Conservation (phyloP, 2,113 vertebrate genomes). For the Brienomyrus brachyistius region DNA sequence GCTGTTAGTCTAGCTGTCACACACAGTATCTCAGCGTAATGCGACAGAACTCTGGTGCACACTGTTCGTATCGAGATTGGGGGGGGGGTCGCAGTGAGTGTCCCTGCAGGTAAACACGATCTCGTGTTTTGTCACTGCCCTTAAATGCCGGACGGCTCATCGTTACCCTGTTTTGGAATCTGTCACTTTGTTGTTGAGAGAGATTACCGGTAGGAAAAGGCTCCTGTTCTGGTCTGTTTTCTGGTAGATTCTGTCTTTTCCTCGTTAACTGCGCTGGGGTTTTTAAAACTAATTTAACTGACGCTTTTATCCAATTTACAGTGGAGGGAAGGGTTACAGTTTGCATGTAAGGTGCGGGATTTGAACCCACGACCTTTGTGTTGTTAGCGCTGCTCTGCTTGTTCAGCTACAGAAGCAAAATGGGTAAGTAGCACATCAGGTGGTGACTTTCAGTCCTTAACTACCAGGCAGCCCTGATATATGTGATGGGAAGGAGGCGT, state of each 20-base stretch:
- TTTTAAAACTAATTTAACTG: neutral
- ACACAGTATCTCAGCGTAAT: neutral
- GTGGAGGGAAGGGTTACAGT: neutral
- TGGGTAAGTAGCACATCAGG: neutral
- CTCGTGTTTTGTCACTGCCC: neutral
- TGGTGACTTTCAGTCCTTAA: neutral
- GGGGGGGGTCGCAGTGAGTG: neutral
- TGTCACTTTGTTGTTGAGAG: conserved; percentile 8
- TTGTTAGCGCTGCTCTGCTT: neutral
- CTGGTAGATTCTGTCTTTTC: neutral
- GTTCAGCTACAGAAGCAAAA: neutral
- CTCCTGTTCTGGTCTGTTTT: neutral
- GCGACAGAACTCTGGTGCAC: neutral
- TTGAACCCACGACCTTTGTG: neutral
- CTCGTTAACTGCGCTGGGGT: neutral
- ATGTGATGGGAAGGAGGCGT: neutral
- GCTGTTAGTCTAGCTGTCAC: conserved; percentile 1
- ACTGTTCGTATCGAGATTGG: neutral
- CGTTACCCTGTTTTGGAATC: neutral
- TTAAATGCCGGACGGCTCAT: neutral
- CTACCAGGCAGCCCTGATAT: neutral
- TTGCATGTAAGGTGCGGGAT: neutral
- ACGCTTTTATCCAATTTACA: neutral
- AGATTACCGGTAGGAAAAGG: neutral
- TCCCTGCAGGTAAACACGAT: neutral